These are phyloP conservation scores for Dunckerocampus dactyliophorus DNA, from an alignment of 2,113 vertebrate species.

Conservation along the genomic window DNA sequence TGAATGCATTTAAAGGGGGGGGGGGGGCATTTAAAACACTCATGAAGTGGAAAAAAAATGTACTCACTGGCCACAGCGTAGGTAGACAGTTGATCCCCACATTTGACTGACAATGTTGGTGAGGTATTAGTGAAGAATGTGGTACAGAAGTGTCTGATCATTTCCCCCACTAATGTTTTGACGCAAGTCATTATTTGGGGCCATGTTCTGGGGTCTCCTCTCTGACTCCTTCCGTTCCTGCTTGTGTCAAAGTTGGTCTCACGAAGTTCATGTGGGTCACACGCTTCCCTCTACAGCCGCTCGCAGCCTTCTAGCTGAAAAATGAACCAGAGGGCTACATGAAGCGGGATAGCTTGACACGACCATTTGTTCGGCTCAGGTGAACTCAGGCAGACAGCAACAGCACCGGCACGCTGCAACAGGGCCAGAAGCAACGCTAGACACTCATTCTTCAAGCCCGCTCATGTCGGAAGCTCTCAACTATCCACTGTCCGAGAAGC, in stretches of 20 bases:
- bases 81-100: too few relatives aligned
- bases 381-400: constrained; percentile 65
- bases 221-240: constrained; percentile 18
- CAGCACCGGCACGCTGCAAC: constrained; percentile 49
- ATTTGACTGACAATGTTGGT: too few relatives aligned
- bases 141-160: too few relatives aligned
- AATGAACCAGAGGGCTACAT: constrained; percentile 65
- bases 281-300: constrained; percentile 53
- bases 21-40: too few relatives aligned
- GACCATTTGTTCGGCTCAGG: constrained; percentile 72
- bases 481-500: constrained; percentile 14
- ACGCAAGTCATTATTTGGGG: background rate
- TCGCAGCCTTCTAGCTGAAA: constrained; percentile 62
- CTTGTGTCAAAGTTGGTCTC: constrained; percentile 52
- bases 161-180: background rate
- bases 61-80: too few relatives aligned
- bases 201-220: background rate
- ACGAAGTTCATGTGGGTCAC: constrained; percentile 63
- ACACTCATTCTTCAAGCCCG: constrained; percentile 58
- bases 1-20: too few relatives aligned
- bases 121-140: too few relatives aligned
- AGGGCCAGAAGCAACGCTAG: constrained; percentile 54
- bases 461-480: constrained; percentile 16
- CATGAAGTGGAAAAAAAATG: too few relatives aligned
- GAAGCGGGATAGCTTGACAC: constrained; percentile 71